These are phyloP conservation scores for Dinocampus coccinellae DNA, from an alignment of 2,888 invertebrate genomes.

Conservation along the genomic window DNA sequence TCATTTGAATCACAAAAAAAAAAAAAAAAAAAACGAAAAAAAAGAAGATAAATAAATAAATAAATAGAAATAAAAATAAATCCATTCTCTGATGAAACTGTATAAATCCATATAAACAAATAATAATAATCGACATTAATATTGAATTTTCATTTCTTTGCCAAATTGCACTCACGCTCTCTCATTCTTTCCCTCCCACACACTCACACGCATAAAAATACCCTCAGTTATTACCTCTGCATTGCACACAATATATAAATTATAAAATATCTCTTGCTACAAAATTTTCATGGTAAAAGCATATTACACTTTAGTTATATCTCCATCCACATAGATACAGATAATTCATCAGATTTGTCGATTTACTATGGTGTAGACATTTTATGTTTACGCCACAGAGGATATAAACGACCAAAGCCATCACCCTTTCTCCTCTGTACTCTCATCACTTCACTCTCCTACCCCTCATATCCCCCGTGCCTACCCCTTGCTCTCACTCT, in stretches of 20 bases:
- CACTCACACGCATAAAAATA: background rate
- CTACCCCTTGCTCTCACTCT: too few species aligned
- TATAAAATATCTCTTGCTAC: background rate
- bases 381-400: constrained; percentile 8
- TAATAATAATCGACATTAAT: background rate
- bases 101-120: background rate
- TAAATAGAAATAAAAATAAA: too few species aligned
- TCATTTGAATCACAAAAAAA: too few species aligned
- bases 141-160: background rate
- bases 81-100: background rate
- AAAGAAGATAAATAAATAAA: too few species aligned
- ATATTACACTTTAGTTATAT: background rate
- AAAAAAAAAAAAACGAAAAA: too few species aligned
- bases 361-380: constrained; percentile 17
- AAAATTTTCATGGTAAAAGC: background rate
- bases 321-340: background rate
- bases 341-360: constrained; percentile 18
- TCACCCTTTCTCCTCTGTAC: background rate
- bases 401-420: background rate
- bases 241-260: background rate
- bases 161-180: too few species aligned
- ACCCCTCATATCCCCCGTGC: too few species aligned
- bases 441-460: background rate
- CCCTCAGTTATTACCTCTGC: background rate
- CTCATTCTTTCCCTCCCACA: too few species aligned